Base-by-base conservation (phyloP, 2,113 vertebrate species). In the Otolemur garnettii region DNA sequence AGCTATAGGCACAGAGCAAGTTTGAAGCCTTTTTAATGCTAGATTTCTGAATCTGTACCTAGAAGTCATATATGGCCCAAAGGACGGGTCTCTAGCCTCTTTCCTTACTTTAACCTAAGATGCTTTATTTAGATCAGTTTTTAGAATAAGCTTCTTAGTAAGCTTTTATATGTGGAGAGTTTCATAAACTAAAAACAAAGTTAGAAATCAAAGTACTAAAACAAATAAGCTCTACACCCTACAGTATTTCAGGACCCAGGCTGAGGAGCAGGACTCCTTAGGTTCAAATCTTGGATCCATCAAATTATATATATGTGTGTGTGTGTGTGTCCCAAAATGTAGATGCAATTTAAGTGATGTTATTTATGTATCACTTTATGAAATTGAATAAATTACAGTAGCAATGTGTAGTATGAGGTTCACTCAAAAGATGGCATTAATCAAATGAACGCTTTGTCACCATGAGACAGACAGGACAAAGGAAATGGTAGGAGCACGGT, bases 41-140 rank as follows among this genome's bases (percentile, higher is more conserved):
- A 64, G 18, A 12, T 9, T 92, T 77, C 35, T 84, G 26, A 57
- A 88, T 90, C n/a, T 79, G 14, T 69, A 59, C 4, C 33, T 84
- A 13, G 35, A 69, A 77, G 24, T 90, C 1, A 59, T 15, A 50
- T 80, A 2, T 26, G 50, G 5, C 24, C 8, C 9, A 24, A 15
- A 50, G 10, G n/a, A 7, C 71, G 71, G 24, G 7, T 1, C 24
- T 77, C 19, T 15, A 59, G 0, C 0, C 0, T 11, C 9, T 80
- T 84, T 55, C 12, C 10, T 22, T 45, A 55, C 8, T 62, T 95
- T 82, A 85, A 75, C 11, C 24, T 89, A 66, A 91, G 17, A 71
- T 71, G 4, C 1, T 62, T 5, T 21, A 42, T 26, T 80, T 53
- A 26, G 7, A n/a, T 80, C 15, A n/a, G 17, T 55, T 60, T 45